phyloP scores from a whole-genome alignment of 1,140 invertebrate genomes.

The Pseudachorutes palmiensis region DNA sequence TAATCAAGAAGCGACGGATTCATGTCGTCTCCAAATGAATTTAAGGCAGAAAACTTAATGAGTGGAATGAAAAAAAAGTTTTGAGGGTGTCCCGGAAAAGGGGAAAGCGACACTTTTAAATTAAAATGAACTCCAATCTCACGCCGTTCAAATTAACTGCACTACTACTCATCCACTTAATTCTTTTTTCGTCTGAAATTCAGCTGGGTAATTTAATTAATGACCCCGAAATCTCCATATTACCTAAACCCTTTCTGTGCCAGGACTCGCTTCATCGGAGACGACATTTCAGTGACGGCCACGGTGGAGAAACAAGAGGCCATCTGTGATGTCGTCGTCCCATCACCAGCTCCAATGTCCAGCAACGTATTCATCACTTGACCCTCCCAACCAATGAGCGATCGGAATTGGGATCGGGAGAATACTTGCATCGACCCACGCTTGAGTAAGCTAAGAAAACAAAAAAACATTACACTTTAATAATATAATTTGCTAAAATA shows the following conservation, averaged over 20 bases:
- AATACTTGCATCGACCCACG: conserved; percentile 90
- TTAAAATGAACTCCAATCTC: conserved; percentile 2
- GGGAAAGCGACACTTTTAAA: not conserved
- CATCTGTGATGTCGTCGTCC: conserved; percentile 70
- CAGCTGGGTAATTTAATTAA: not conserved
- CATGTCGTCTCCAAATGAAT: conserved; percentile 3
- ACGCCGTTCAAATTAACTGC: not conserved
- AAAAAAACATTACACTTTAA: too few relatives aligned
- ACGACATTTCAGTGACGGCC: conserved; percentile 79
- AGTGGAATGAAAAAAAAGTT: not conserved
- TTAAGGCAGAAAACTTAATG: not conserved
- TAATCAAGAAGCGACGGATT: conserved; percentile 5
- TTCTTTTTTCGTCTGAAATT: not conserved
- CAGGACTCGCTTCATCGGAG: conserved; percentile 67
- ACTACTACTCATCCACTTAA: not conserved
- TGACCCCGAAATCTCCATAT: conserved; percentile 37
- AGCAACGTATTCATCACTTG: conserved; percentile 48
- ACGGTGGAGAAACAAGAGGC: conserved; percentile 58
- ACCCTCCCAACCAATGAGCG: conserved; percentile 49
- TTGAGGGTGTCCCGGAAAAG: not conserved
- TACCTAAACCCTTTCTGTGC: conserved; percentile 64
- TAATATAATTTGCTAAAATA: not conserved
- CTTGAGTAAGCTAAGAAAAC: conserved; percentile 59
- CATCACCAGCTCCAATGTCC: conserved; percentile 87
- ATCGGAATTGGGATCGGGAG: conserved; percentile 63